Conservation (phyloP, 1,140 invertebrate genomes). For the Eurosta solidaginis region DNA sequence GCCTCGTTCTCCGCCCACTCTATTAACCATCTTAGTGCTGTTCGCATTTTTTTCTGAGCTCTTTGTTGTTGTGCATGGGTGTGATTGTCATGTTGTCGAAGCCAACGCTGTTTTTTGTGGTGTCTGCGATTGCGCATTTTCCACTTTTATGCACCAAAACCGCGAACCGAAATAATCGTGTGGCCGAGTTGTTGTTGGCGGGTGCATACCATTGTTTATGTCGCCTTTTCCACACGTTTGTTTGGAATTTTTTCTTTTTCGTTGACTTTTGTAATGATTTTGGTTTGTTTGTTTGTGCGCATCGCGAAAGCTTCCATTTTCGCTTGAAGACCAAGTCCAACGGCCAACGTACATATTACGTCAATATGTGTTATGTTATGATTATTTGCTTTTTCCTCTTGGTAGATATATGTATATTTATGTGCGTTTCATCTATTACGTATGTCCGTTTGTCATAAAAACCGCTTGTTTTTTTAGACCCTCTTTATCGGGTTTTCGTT, state of each 20-base stretch:
- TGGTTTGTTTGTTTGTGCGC: background rate
- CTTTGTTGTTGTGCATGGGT: background rate
- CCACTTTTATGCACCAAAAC: constrained; percentile 3
- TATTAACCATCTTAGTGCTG: background rate
- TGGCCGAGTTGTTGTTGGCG: background rate
- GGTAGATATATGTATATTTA: too few species aligned
- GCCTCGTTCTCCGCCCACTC: background rate
- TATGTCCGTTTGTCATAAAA: background rate
- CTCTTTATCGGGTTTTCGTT: background rate
- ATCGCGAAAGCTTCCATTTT: background rate
- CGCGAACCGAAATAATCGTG: constrained; percentile 11
- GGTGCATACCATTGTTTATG: constrained; percentile 1
- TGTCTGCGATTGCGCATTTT: constrained; percentile 17
- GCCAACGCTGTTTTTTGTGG: background rate
- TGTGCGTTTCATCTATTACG: background rate
- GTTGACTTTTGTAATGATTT: background rate
- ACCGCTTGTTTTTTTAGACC: background rate
- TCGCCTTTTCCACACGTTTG: background rate
- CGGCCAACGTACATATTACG: constrained; percentile 12
- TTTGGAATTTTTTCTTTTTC: background rate
- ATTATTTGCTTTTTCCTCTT: too few species aligned
- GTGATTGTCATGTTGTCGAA: background rate
- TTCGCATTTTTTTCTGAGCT: background rate
- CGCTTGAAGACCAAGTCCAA: constrained; percentile 19
- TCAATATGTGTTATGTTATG: background rate